These are phyloP conservation scores for Scrobipalpa atriplicella DNA, from an alignment of 2,888 invertebrate species.

Conservation along the genomic window DNA sequence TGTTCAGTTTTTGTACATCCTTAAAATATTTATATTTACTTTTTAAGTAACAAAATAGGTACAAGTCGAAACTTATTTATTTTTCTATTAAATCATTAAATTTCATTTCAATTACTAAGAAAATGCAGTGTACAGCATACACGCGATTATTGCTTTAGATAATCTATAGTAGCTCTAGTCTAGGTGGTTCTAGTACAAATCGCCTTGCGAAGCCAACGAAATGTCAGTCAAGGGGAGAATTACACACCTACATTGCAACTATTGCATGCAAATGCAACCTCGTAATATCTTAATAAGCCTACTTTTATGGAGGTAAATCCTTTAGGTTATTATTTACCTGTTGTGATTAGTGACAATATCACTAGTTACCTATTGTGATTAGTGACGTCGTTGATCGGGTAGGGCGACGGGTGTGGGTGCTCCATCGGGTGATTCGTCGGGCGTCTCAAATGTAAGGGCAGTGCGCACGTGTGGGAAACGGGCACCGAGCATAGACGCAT, in stretches of 20 bases:
- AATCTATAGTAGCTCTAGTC: not conserved
- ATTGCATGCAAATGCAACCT: not conserved
- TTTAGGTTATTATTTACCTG: no score
- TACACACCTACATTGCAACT: not conserved
- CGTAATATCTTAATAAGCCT: no score
- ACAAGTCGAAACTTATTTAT: no score
- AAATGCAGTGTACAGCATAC: not conserved
- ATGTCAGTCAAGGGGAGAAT: not conserved
- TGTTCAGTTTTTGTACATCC: no score
- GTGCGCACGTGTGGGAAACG: conserved; percentile 56
- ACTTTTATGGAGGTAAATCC: no score
- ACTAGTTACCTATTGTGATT: conserved; percentile 20
- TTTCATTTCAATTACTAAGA: no score
- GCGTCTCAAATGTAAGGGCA: conserved; percentile 60
- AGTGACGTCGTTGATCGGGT: conserved; percentile 30
- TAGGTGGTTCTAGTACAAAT: no score
- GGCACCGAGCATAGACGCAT: conserved; percentile 63
- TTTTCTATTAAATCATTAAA: no score
- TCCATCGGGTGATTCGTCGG: no score
- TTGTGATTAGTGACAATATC: no score
- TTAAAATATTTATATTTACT: no score
- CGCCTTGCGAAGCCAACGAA: not conserved
- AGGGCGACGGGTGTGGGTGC: conserved; percentile 48
- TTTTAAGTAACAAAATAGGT: no score
- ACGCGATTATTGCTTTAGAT: not conserved